Percentiles rank a stretch among this genome's conserved stretches.
These are phyloP conservation scores for Corella eumyota DNA, from an alignment of 23 tunicate genomes.

Conservation along the genomic window DNA sequence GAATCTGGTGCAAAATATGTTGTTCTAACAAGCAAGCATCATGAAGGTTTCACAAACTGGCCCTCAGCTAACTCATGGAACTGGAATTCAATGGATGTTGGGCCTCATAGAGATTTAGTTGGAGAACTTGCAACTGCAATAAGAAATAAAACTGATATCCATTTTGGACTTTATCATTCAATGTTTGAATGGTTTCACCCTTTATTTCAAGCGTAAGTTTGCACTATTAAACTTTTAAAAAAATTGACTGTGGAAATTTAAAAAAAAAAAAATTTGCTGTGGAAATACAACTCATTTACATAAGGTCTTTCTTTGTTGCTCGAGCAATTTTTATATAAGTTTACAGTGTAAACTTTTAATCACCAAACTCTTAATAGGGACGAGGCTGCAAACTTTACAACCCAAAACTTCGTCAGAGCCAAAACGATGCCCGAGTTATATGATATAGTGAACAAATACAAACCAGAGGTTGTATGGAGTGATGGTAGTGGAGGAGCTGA, in stretches of 20 bases:
- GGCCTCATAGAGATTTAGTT: constrained; percentile 65
- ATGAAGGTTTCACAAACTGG: constrained; percentile 88
- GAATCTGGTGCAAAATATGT: constrained; percentile 89
- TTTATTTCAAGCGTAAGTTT: constrained; percentile 18
- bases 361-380: too few relatives aligned
- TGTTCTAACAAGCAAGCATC: constrained; percentile 82
- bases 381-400: neutral
- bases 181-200: constrained; percentile 74
- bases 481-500: constrained; percentile 34
- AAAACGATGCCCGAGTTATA: constrained; percentile 35
- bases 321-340: too few relatives aligned
- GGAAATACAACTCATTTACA: too few relatives aligned
- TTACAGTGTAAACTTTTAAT: too few relatives aligned
- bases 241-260: too few relatives aligned
- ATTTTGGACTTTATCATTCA: constrained; percentile 72
- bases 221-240: constrained; percentile 6
- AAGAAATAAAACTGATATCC: constrained; percentile 30
- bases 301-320: too few relatives aligned
- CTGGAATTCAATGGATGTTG: constrained; percentile 56
- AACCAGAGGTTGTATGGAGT: constrained; percentile 36
- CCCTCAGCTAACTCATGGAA: constrained; percentile 46
- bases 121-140: constrained; percentile 64
- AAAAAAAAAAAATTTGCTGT: too few relatives aligned
- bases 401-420: neutral
- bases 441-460: constrained; percentile 34